Evolutionary conservation across 1,140 invertebrate genomes (phyloP), one percentile per base, ranked within the genome.

Genomic region (Solenopsis invicta): DNA sequence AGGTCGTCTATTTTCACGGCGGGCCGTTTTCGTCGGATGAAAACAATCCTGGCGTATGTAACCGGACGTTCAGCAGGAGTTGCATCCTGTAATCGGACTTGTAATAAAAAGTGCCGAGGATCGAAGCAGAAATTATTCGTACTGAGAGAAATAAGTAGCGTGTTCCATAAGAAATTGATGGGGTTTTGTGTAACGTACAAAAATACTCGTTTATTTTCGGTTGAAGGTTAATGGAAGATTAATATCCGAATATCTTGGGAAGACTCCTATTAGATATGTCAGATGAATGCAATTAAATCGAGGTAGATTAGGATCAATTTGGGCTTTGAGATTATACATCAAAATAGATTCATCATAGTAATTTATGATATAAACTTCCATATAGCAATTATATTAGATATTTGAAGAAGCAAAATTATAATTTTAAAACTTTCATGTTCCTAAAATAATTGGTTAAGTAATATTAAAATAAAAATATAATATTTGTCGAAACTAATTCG

Each of bases 1-100:
- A 81, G 61, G 62, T 74, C 85, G 80, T 85, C 75, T 91, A 90
- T 91, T 90, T 90, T 88, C 90, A 91, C 75, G 75, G 69, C 66
- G 75, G 86, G 85, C 71, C 89, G 64, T 91, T 91, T 88, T 91
- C 66, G 82, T 74, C 74, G 62, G 72, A 88, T 80, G 74, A 90
- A 91, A 91, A 90, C 81, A 88, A 90, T 90, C 69, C 81, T 54
- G 74, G 54, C 75, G 71, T 77, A 72, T 21, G 8, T 45, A 52
- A 52, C 50, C 18, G 41, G 74, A 54, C 41, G 84, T 21, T 50
- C n/a, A 56, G 29, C 21, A 13, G 37, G 24, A 82, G 77, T 52
- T 18, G 16, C 29, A 74, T 52, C 77, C 86, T 76, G n/a, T 48
- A 24, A 62, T 76, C 29, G n/a, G n/a, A 54, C 34, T 37, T 34